Conservation (phyloP, 1,140 invertebrate species). For the Hypsibius dujardini region DNA sequence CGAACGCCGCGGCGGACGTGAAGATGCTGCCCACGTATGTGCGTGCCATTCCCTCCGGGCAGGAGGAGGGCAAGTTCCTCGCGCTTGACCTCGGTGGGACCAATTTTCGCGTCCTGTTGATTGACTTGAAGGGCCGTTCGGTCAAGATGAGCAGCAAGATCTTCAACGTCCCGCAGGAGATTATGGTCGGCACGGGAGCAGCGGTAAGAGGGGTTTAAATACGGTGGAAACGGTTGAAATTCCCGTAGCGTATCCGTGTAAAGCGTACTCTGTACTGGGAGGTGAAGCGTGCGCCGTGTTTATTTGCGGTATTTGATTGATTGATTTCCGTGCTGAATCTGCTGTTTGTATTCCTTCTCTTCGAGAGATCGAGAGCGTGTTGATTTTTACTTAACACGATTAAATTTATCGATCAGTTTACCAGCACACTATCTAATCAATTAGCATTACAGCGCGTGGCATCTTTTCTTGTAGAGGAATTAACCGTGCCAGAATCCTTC, state of each 20-base stretch:
- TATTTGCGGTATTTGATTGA: not conserved
- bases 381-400: not conserved
- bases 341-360: no score
- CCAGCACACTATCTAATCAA: no score
- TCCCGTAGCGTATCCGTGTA: not conserved
- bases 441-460: no score
- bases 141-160: slow-evolving; percentile 83
- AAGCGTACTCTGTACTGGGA: not conserved
- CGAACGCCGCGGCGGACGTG: slow-evolving; percentile 56
- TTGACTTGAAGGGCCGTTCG: slow-evolving; percentile 55
- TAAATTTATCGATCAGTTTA: no score
- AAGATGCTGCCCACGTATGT: slow-evolving; percentile 93
- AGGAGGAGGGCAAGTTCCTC: slow-evolving; percentile 84
- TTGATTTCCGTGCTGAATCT: no score
- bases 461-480: no score
- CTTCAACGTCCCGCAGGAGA: slow-evolving; percentile 74
- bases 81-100: slow-evolving; percentile 95
- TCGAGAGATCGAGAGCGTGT: not conserved
- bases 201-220: slow-evolving; percentile 35
- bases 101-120: slow-evolving; percentile 87
- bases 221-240: slow-evolving; percentile 7
- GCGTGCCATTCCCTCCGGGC: slow-evolving; percentile 81
- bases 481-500: no score
- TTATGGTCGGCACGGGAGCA: slow-evolving; percentile 73
- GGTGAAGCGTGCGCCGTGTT: not conserved